Evolutionary conservation across 2,113 vertebrate genomes (phyloP).

Genomic region (Notarius lentiginosus): DNA sequence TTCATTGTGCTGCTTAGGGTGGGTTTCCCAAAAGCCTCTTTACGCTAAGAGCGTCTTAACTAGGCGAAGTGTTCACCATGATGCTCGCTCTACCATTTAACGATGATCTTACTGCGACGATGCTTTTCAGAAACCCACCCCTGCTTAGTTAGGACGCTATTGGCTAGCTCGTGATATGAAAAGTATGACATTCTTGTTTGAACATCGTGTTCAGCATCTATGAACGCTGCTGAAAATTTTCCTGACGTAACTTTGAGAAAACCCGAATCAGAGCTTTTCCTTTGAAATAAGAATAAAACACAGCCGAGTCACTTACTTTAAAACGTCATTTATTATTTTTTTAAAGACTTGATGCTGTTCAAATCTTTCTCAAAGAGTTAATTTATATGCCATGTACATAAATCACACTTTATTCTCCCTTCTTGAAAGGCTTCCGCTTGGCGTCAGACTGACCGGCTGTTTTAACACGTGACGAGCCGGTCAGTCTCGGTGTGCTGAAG

Average conservation of each 20-base stretch:
- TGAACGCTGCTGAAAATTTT: not conserved
- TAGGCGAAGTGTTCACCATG: not conserved
- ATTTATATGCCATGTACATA: not conserved
- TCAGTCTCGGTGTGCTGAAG: not conserved
- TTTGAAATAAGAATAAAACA: not conserved
- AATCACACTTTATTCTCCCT: not conserved
- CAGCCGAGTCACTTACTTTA: not conserved
- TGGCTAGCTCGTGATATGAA: not conserved
- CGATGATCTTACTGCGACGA: too few species aligned
- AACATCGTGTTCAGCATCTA: not conserved
- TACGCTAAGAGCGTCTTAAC: too few species aligned
- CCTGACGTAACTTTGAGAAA: not conserved
- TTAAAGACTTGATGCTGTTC: not conserved
- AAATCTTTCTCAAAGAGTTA: conserved; percentile 1
- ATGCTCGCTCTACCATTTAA: not conserved
- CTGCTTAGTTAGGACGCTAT: too few species aligned
- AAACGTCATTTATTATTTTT: conserved; percentile 13
- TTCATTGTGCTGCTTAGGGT: too few species aligned
- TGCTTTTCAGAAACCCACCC: too few species aligned
- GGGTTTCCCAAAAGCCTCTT: too few species aligned
- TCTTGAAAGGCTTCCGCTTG: not conserved
- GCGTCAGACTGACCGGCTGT: not conserved
- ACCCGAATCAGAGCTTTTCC: not conserved
- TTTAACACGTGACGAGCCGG: not conserved
- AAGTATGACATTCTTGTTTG: not conserved